phyloP scores from a whole-genome alignment of 2,797 vertebrate genomes.

The Mus spretus region DNA sequence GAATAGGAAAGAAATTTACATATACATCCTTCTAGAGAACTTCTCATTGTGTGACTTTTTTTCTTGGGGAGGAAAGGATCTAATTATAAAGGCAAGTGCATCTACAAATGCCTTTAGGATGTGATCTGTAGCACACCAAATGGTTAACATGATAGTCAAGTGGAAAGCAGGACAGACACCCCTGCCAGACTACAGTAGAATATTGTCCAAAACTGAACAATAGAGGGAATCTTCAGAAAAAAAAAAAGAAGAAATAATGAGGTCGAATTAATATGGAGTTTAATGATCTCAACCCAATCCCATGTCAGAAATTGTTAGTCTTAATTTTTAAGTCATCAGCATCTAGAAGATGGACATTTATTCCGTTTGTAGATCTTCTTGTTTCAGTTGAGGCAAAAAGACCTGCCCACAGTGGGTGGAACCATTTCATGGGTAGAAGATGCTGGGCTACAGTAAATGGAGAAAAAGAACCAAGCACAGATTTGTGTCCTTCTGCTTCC shows the following conservation, averaged over 20 bases:
- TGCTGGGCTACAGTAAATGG: neutral
- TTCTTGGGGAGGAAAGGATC: neutral
- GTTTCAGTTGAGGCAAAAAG: neutral
- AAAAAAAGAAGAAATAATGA: neutral
- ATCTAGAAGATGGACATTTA: neutral
- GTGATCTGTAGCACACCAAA: neutral
- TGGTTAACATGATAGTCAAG: neutral
- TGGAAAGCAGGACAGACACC: neutral
- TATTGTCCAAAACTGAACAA: neutral
- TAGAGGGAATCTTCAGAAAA: neutral
- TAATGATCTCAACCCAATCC: constrained; percentile 4
- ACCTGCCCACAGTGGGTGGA: too few relatives aligned
- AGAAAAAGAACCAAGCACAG: neutral
- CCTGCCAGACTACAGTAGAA: neutral
- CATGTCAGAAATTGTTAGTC: neutral
- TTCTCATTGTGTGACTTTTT: constrained; percentile 46
- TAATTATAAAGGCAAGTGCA: constrained; percentile 18
- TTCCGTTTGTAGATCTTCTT: neutral
- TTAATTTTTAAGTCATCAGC: neutral
- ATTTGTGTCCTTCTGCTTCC: neutral
- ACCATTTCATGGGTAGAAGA: neutral
- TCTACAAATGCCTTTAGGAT: neutral
- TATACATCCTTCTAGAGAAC: constrained; percentile 3
- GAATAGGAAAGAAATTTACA: constrained; percentile 47
- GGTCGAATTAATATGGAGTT: neutral